Evolutionary conservation across 2,888 invertebrate species (phyloP).

Genomic region (Hipparchia semele): DNA sequence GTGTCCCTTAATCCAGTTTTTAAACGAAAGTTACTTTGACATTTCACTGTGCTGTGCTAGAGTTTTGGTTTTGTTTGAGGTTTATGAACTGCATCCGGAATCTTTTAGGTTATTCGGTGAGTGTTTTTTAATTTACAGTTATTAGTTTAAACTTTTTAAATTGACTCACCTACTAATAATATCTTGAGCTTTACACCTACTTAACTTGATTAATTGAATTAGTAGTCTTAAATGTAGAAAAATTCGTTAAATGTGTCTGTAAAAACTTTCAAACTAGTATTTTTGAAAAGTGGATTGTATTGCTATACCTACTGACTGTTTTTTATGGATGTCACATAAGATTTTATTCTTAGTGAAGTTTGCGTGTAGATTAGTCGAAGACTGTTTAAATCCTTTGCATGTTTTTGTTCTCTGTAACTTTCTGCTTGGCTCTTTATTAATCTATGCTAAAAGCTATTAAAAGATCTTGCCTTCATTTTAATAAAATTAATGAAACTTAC

Average conservation of each 20-base stretch:
- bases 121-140: slow-evolving; percentile 43
- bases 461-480: too few relatives aligned
- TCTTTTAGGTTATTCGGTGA: slow-evolving; percentile 54
- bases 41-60: slow-evolving; percentile 52
- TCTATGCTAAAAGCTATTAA: too few relatives aligned
- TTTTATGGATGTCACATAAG: slow-evolving; percentile 2
- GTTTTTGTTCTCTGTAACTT: not conserved
- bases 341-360: not conserved
- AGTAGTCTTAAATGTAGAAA: not conserved
- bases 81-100: slow-evolving; percentile 57
- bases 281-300: slow-evolving; percentile 1
- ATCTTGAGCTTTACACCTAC: not conserved
- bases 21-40: slow-evolving; percentile 48
- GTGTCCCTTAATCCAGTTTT: slow-evolving; percentile 36
- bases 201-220: not conserved
- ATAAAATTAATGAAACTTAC: too few relatives aligned
- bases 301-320: not conserved
- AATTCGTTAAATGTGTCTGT: not conserved
- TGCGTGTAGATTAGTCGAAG: not conserved
- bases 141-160: slow-evolving; percentile 24
- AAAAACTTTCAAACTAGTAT: not conserved
- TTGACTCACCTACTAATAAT: not conserved
- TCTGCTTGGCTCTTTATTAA: too few relatives aligned
- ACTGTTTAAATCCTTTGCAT: not conserved
- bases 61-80: slow-evolving; percentile 59